Base-by-base conservation (phyloP, 2,888 invertebrate genomes). In the Hirudinaria manillensis region DNA sequence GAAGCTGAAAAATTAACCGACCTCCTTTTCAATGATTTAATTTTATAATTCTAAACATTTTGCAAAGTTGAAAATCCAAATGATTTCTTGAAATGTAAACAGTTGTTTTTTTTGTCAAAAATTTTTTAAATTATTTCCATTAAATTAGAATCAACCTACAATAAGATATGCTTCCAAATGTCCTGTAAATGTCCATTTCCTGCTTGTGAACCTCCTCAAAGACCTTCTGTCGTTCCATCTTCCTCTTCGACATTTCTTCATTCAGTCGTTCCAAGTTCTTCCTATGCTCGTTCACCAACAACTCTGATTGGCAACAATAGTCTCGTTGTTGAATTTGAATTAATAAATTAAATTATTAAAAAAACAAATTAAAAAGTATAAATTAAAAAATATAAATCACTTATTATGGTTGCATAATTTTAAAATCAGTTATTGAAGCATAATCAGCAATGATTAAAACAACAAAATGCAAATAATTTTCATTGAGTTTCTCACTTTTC, bases 181-280 rank as follows among this genome's bases (percentile, higher is more conserved):
- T 61, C 29, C 61, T 61, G 24, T 61, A 61, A 29, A 24, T 61
- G 24, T 61, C 61, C 61, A 61, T 61, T 29, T 61, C 24, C n/a
- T 61, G 61, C 19, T 16, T 61, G 61, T 61, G 61, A 61, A 10
- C 61, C 2, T 61, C 61, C 24, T 61, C 61, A 19, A 61, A 61
- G 6, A 61, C 61, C n/a, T 61, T 61, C 19, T 61, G 61, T 61
- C 61, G 24, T 16, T 61, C 61, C 1, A 19, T 10, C 29, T 29
- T 61, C 29, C 29, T 61, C 61, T n/a, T 7, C 61, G 13, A 61
- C 61, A 7, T 29, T 61, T 61, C 61, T 19, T 24, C 29, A 1
- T 61, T 61, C 61, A 61, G 24, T 61, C 13, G 24, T 61, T 61
- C 61, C 24, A 61, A 24, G 29, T 61, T 61, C 61, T 61, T 61